These are phyloP conservation scores for Microtus richardsoni DNA, from an alignment of 2,113 vertebrate genomes.

Conservation along the genomic window DNA sequence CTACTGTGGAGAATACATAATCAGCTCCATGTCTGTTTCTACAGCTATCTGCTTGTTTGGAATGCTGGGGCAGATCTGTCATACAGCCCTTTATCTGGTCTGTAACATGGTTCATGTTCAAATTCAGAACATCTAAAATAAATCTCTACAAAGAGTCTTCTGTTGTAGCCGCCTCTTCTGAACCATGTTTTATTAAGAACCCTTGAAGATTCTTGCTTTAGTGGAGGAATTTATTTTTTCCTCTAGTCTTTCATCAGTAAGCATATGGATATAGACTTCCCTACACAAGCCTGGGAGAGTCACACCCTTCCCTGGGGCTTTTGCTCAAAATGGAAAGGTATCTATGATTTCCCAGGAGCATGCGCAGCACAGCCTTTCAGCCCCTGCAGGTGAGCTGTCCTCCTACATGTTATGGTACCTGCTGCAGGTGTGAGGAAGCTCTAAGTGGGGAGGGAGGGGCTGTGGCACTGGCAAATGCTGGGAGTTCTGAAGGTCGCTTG, in stretches of 20 bases:
- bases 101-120: neutral
- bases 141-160: neutral
- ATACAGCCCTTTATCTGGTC: neutral
- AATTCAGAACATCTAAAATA: neutral
- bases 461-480: constrained; percentile 64
- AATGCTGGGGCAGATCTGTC: neutral
- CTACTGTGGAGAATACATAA: neutral
- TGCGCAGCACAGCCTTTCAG: neutral
- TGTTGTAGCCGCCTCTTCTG: neutral
- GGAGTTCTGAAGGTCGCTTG: constrained; percentile 78
- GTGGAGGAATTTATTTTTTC: neutral
- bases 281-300: neutral
- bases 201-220: neutral
- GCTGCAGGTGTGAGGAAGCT: constrained; percentile 58
- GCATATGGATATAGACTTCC: neutral
- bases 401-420: neutral
- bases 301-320: rapidly evolving
- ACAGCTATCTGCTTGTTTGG: neutral
- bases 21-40: neutral
- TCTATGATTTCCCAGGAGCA: neutral
- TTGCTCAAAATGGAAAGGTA: neutral
- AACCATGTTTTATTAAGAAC: neutral
- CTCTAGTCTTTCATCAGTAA: neutral
- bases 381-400: neutral
- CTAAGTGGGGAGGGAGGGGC: neutral